Evolutionary conservation across 2,113 vertebrate genomes (phyloP).

Genomic region (Bubalus kerabau): DNA sequence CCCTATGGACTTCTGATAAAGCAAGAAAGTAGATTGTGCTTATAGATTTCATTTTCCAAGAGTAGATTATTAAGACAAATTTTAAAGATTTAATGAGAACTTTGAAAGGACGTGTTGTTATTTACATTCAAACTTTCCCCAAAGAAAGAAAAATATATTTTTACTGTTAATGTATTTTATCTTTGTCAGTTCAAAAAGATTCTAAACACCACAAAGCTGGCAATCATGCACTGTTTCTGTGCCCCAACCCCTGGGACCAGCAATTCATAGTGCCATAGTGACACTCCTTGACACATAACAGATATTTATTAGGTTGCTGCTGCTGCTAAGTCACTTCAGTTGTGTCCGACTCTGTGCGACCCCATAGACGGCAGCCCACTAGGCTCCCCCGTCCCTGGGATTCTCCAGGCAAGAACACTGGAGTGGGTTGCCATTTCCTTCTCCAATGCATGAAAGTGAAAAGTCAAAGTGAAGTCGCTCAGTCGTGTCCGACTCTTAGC

Average conservation of each 20-base stretch:
- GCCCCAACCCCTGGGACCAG: fast-evolving
- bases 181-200: not conserved
- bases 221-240: no score
- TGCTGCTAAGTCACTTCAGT: no score
- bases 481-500: no score
- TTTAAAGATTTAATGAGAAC: not conserved
- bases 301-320: not conserved
- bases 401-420: no score
- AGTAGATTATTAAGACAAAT: not conserved
- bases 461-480: no score
- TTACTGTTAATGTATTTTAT: not conserved
- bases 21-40: not conserved
- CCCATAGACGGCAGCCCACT: no score
- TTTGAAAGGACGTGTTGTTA: not conserved
- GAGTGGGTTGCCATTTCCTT: no score
- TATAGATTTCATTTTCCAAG: not conserved
- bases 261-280: not conserved
- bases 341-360: no score
- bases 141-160: not conserved
- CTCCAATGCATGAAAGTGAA: no score
- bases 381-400: no score
- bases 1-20: not conserved
- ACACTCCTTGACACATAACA: not conserved
- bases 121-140: not conserved
- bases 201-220: not conserved